Base-by-base conservation (phyloP, 2,113 vertebrate genomes). In the Tenebrosternarchus preto region DNA sequence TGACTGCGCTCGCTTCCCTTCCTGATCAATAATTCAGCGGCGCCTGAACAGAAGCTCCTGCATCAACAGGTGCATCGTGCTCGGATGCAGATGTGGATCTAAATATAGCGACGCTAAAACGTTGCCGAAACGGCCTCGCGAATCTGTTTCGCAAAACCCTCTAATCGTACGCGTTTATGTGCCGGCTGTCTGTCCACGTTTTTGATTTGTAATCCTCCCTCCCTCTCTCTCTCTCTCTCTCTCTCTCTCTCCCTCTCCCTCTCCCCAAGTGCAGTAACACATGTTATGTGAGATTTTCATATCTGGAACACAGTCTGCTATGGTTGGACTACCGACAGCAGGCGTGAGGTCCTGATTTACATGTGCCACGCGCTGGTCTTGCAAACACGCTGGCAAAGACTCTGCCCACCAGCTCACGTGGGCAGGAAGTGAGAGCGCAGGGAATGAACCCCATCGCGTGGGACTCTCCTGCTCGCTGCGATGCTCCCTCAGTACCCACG, bases 21-120 rank as follows among this genome's bases (percentile, higher is more conserved):
- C 64, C 70, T 19, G 2, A 81, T 86, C 69, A 84, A 82, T 86
- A 82, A 84, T 86, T 84, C 77, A 86, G 56, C 19, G 70, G 11
- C 3, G 27, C 20, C 25, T 39, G 59, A 46, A 39, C 43, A 15
- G 20, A 27, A 22, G 67, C 33, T 27, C 29, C 36, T 63, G 12
- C 61, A n/a, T 73, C 46, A 77, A 74, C 63, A 69, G 53, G 5
- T 63, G 22, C 61, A 31, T 22, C 20, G n/a, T 29, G 50, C 36
- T 63, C 63, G 36, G 12, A 46, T 53, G 36, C 27, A 63, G 74
- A 77, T 72, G 39, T 72, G 46, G 27, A 33, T 73, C 53, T 68
- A 31, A 69, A 60, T 55, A 69, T 31, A 59, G 64, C 50, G 19
- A 15, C 68, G 27, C 43, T 50, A 43, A 12, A n/a, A 5, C 69